phyloP scores from a whole-genome alignment of 1,140 invertebrate genomes.

The Hypothenemus hampei region DNA sequence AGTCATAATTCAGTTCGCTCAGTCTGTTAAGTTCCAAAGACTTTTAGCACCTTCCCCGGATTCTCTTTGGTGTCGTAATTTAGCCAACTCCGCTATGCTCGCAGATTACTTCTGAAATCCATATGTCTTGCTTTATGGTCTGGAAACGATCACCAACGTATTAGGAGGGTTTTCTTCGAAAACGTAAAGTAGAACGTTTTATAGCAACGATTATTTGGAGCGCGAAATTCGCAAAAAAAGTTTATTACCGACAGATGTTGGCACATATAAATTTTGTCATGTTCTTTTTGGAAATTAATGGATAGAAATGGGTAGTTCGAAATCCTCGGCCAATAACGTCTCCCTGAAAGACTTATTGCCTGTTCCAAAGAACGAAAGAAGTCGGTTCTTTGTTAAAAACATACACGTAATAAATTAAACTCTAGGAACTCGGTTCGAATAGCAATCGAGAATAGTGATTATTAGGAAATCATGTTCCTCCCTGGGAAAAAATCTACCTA shows the following conservation, averaged over 20 bases:
- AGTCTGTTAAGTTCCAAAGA: background rate
- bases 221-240: no score
- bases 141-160: constrained; percentile 20
- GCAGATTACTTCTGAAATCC: constrained; percentile 16
- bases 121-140: constrained; percentile 18
- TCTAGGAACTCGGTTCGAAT: constrained; percentile 1
- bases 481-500: background rate
- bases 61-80: constrained; percentile 15
- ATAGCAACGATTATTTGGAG: no score
- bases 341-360: no score
- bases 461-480: constrained; percentile 2
- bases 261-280: no score
- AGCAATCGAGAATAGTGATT: constrained; percentile 5
- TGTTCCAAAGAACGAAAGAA: no score
- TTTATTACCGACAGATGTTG: no score
- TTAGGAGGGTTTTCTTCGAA: background rate
- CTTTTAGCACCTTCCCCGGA: constrained; percentile 11
- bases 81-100: constrained; percentile 3
- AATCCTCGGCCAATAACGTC: no score
- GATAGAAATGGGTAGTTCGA: no score
- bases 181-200: constrained; percentile 1
- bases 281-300: no score
- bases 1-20: background rate
- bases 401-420: constrained; percentile 4
- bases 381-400: constrained; percentile 1